A percentile compares a stretch with the other conserved stretches of the same genome.
Evolutionary conservation across 1,140 invertebrate genomes (phyloP).

Genomic region (Heliconius himera): DNA sequence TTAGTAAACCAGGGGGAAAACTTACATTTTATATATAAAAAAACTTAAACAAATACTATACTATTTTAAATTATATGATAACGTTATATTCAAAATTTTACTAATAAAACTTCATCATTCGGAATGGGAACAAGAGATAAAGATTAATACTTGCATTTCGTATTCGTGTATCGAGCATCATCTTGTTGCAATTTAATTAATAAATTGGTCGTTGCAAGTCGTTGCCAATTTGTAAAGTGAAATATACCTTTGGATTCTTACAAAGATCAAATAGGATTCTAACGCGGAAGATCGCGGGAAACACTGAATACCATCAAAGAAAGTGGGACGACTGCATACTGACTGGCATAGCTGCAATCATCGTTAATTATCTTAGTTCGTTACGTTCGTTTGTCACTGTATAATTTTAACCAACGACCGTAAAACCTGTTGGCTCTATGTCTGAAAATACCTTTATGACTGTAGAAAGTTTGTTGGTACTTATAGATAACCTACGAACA

Average conservation of each 20-base stretch:
- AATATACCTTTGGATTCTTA: constrained; percentile 10
- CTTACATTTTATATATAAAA: too few relatives aligned
- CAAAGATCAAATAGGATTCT: not conserved
- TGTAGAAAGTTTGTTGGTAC: not conserved
- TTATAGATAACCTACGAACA: not conserved
- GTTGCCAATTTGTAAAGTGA: not conserved
- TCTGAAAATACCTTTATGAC: not conserved
- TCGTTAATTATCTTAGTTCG: constrained; percentile 27
- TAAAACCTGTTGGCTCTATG: not conserved
- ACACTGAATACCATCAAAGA: constrained; percentile 26
- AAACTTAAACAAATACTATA: too few relatives aligned
- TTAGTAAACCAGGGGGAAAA: too few relatives aligned
- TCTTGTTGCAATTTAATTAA: not conserved
- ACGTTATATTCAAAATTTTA: too few relatives aligned
- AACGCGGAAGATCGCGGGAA: constrained; percentile 24
- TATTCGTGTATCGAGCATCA: not conserved
- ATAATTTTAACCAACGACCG: constrained; percentile 21
- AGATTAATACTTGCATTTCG: not conserved
- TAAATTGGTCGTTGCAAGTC: constrained; percentile 10
- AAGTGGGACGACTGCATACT: constrained; percentile 41
- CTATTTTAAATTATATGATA: too few relatives aligned
- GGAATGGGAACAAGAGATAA: not conserved
- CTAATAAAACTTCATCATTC: not conserved
- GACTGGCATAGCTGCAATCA: constrained; percentile 27
- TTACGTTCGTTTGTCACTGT: constrained; percentile 28